Evolutionary conservation across 2,888 invertebrate genomes (phyloP), one percentile per base, ranked within the genome.

Genomic region (Tanaodytes sp.): DNA sequence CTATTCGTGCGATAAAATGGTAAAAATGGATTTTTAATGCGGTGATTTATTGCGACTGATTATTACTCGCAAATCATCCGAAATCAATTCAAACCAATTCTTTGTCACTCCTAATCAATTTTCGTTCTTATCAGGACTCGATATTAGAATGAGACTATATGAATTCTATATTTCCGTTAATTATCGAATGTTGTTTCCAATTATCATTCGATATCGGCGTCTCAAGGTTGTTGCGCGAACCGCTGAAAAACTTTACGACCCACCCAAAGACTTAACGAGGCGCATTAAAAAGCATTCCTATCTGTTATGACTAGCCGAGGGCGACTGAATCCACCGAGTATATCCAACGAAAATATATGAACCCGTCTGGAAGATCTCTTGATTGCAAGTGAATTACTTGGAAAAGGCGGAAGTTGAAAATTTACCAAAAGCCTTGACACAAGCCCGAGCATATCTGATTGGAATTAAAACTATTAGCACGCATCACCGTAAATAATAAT

Each of bases 211-310:
- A 23, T 8, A 8, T 23, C 23, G 20, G 45, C 27, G n/a, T 19
- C 14, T 31, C 30, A 31, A 58, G 37, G 36, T 59, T 40, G 39
- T 54, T 55, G 40, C 16, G 55, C 36, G 55, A 42, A 57, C 43
- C 27, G n/a, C 37, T 43, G 45, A 33, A 61, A 67, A 67, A 61
- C 43, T 67, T 67, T 55, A 67, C 33, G 61, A 57, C 40, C 52
- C 37, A 57, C 33, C 51, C 12, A 68, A 58, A 52, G 54, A 68
- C 48, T 65, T 65, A 70, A 70, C 54, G 61, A 65, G 61, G 15
- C 15, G 43, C 65, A 66, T 65, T 70, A 66, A 70, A 70, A 65
- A 62, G 52, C 61, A 57, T 62, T 70, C 48, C 48, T 65, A 62
- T 57, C 61, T 65, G 45, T 59, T 54, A 59, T 55, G 61, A 65